Base-by-base conservation (phyloP, 2,888 invertebrate genomes). In the Thelaira solivaga region DNA sequence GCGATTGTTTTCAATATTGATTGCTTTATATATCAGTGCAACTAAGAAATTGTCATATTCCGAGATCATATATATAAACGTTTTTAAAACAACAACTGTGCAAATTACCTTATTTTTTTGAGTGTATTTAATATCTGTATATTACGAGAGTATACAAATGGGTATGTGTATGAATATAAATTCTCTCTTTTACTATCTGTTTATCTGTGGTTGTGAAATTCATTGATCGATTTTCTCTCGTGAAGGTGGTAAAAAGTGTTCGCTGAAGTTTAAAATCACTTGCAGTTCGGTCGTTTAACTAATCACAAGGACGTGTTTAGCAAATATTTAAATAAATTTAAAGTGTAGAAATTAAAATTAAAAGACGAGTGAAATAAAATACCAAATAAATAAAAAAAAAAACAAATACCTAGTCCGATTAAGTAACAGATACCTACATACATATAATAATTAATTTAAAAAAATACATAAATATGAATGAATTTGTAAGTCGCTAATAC, bases 261-360 rank as follows among this genome's bases (percentile, higher is more conserved):
- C 62, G 67, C 53, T 53, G 39, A 34, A 61, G 62, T 53, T 76
- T 41, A 8, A 68, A 68, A 72, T 76, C 80, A 80, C 67, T 80
- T 76, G 76, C 45, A 67, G 43, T 43, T 55, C 43, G 49, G 34
- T 61, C 62, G 76, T 71, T 55, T 45, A 62, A 43, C 34, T 61
- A 73, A 74, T 55, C 71, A 31, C 71, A 62, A 73, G 73, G 72
- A 69, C 55, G 71, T 64, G 36, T 39, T 18, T 10, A 41, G 39
- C 41, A 11, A 55, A 36, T 26, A 26, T 4, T 6, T 26, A 26
- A 26, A 26, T 5, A 26, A 26, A 26, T 5, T 4, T 26, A 6
- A 26, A 26, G 26, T 26, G 26, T 26, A 5, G 26, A 26, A 26
- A 26, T 26, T 26, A 26, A 26, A 26, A 26, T 6, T 6, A 26